A percentile compares a stretch with the other conserved stretches of the same genome.
phyloP scores from a whole-genome alignment of 1,140 invertebrate species.

The Goniozus legneri region DNA sequence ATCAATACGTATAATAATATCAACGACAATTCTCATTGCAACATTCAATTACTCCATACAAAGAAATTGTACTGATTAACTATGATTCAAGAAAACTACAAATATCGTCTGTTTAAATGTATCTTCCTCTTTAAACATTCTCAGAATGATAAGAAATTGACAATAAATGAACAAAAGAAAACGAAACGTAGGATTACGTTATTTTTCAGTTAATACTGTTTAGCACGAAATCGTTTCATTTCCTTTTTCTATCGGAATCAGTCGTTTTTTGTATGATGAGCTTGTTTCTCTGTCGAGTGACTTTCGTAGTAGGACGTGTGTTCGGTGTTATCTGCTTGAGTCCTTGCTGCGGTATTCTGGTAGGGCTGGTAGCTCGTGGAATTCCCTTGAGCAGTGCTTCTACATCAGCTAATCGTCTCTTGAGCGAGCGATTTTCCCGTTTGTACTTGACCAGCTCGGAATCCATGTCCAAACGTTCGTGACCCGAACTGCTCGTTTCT shows the following conservation, averaged over 20 bases:
- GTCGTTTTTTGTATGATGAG: constrained; percentile 68
- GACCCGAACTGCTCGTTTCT: constrained; percentile 52
- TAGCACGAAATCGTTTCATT: no score
- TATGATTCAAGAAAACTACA: no score
- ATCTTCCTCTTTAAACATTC: no score
- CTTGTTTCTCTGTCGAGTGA: constrained; percentile 73
- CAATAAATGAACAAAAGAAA: no score
- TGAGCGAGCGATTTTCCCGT: constrained; percentile 39
- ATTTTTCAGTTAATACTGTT: no score
- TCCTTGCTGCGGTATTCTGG: constrained; percentile 30
- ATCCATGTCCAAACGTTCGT: constrained; percentile 35
- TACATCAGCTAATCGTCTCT: constrained; percentile 37
- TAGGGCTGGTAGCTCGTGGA: constrained; percentile 30
- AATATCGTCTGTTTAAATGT: no score
- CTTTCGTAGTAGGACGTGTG: constrained; percentile 63
- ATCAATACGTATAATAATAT: no score
- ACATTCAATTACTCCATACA: no score
- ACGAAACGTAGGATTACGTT: no score
- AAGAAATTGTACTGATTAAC: no score
- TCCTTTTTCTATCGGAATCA: constrained; percentile 36
- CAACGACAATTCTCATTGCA: no score
- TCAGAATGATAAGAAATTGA: no score
- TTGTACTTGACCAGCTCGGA: constrained; percentile 37
- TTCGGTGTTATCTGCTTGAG: constrained; percentile 49
- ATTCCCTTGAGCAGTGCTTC: constrained; percentile 35